Conservation (phyloP, 2,113 vertebrate genomes). For the Ramphastos sulfuratus region DNA sequence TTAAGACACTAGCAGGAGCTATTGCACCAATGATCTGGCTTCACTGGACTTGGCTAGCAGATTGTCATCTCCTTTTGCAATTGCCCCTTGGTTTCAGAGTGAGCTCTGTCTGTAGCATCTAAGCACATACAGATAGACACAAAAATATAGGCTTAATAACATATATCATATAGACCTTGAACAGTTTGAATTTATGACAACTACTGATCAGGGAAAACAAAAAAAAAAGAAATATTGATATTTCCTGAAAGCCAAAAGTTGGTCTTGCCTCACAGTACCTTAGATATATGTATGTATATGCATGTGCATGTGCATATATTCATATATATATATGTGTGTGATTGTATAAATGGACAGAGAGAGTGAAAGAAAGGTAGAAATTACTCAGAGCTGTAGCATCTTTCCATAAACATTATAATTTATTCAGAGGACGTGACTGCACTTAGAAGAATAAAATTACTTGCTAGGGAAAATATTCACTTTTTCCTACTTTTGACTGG, state of each 20-base stretch:
- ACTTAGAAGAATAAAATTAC: not conserved
- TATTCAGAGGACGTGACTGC: not conserved
- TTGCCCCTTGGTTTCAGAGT: not conserved
- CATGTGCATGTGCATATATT: too few relatives aligned
- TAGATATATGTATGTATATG: not conserved
- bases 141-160: not conserved
- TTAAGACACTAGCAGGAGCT: not conserved
- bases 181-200: not conserved
- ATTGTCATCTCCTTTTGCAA: not conserved
- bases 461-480: not conserved
- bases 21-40: not conserved
- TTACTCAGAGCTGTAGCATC: not conserved
- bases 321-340: too few relatives aligned
- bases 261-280: not conserved
- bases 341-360: too few relatives aligned
- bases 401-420: not conserved
- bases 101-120: not conserved
- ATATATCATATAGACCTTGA: not conserved
- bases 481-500: not conserved
- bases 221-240: not conserved
- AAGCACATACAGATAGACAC: not conserved
- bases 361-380: not conserved
- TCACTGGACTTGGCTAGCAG: not conserved
- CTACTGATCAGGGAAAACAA: not conserved
- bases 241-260: not conserved